These are phyloP conservation scores for Cettia cetti DNA, from an alignment of 2,113 vertebrate species.

Conservation along the genomic window DNA sequence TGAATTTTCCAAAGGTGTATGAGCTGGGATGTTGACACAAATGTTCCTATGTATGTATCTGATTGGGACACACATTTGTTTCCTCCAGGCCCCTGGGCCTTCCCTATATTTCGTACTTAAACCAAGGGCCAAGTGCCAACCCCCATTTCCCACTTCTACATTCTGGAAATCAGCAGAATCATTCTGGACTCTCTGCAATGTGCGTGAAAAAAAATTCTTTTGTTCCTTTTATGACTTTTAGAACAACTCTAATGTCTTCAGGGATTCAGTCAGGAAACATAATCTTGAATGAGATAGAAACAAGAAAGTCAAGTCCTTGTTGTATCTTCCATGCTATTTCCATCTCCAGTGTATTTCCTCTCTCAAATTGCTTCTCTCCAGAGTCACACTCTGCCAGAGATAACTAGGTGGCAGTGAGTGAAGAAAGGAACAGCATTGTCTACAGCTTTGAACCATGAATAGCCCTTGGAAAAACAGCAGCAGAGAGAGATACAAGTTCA, in stretches of 20 bases:
- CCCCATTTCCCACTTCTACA: neutral
- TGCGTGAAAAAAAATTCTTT: neutral
- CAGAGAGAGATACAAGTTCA: slow-evolving; percentile 38
- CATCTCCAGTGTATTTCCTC: slow-evolving; percentile 50
- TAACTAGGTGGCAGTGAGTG: slow-evolving; percentile 61
- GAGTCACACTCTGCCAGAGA: slow-evolving; percentile 59
- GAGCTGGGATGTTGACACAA: neutral
- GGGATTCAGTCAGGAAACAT: neutral
- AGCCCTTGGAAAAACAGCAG: slow-evolving; percentile 55
- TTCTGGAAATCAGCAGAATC: neutral
- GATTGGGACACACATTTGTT: neutral
- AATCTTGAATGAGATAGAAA: slow-evolving; percentile 36
- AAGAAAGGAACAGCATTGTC: slow-evolving; percentile 51
- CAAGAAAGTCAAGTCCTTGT: slow-evolving; percentile 6
- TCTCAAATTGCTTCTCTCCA: slow-evolving; percentile 48
- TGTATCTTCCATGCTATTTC: slow-evolving; percentile 58
- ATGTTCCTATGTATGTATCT: neutral
- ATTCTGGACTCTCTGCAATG: neutral
- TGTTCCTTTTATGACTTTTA: neutral
- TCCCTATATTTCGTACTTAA: neutral
- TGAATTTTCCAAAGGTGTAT: neutral
- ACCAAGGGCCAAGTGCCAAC: neutral
- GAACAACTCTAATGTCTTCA: neutral
- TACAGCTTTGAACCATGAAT: slow-evolving; percentile 59
- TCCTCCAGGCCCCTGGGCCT: neutral